These are phyloP conservation scores for Aporrectodea caliginosa DNA, from an alignment of 1,140 invertebrate species.

Conservation along the genomic window DNA sequence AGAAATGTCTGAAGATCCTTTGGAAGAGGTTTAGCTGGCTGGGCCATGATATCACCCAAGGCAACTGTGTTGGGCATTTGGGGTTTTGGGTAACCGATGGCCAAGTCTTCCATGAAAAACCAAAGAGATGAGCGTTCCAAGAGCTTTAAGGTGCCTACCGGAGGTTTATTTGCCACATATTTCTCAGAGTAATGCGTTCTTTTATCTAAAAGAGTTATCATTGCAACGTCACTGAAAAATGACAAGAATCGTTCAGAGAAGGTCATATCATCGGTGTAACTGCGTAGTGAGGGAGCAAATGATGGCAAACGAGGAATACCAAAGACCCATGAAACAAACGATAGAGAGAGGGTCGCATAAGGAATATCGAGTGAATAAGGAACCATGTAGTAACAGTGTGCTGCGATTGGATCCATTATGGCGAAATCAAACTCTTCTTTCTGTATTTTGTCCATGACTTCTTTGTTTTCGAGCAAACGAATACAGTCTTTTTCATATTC, in stretches of 20 bases:
- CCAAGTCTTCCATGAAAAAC: conserved; percentile 17
- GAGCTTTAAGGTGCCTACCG: not conserved
- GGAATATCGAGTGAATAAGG: not conserved
- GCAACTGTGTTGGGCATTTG: not conserved
- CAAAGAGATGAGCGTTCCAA: not conserved
- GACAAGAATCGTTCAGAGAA: not conserved
- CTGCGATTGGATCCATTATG: not conserved
- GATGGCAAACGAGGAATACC: conserved; percentile 10
- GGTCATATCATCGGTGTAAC: not conserved
- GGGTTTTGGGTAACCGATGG: not conserved
- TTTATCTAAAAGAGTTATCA: not conserved
- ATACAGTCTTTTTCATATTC: not conserved
- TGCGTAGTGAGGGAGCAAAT: not conserved
- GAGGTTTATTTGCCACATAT: not conserved
- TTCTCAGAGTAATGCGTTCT: not conserved
- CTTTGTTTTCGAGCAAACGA: not conserved
- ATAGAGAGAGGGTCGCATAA: not conserved
- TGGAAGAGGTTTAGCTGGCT: not conserved
- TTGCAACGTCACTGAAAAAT: not conserved
- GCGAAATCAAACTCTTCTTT: conserved; percentile 8
- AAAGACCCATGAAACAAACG: not conserved
- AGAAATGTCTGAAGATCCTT: not conserved
- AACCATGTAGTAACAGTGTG: not conserved
- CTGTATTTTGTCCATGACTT: not conserved
- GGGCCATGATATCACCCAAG: conserved; percentile 4